A percentile compares a stretch with the other conserved stretches of the same genome.
Evolutionary conservation across 2,888 invertebrate genomes (phyloP).

Genomic region (Nephrotoma appendiculata): DNA sequence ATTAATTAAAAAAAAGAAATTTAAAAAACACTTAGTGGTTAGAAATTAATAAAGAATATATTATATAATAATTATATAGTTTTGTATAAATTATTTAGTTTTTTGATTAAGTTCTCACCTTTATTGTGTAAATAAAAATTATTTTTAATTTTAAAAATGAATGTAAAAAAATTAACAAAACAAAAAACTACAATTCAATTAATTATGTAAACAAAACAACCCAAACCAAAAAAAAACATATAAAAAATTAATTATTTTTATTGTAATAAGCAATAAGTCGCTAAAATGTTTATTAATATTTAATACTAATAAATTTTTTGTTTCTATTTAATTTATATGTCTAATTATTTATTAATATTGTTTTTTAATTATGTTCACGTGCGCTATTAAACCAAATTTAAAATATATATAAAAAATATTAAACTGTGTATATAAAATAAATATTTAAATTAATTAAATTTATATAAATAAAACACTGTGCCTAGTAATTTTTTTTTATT

Average conservation of each 20-base stretch:
- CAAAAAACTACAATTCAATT: constrained; percentile 1
- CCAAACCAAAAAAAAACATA: background rate
- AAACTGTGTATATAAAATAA: background rate
- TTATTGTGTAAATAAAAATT: background rate
- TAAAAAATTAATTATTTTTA: background rate
- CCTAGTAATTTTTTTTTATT: background rate
- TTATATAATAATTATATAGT: background rate
- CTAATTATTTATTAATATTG: background rate
- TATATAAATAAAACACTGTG: background rate
- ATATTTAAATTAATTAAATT: background rate
- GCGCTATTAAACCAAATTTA: background rate
- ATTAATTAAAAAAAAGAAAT: constrained; percentile 4
- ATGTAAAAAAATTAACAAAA: background rate
- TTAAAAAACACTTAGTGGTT: background rate
- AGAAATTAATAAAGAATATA: background rate
- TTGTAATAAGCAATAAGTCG: background rate
- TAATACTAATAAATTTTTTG: background rate
- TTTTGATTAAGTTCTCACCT: background rate
- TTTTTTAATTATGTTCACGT: background rate
- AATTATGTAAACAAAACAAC: background rate
- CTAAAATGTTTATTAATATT: background rate
- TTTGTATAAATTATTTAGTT: background rate
- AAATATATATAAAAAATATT: background rate
- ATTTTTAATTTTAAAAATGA: background rate
- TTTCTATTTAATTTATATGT: background rate